Evolutionary conservation across 1,140 invertebrate species (phyloP).

Genomic region (Heliconius melpomene): DNA sequence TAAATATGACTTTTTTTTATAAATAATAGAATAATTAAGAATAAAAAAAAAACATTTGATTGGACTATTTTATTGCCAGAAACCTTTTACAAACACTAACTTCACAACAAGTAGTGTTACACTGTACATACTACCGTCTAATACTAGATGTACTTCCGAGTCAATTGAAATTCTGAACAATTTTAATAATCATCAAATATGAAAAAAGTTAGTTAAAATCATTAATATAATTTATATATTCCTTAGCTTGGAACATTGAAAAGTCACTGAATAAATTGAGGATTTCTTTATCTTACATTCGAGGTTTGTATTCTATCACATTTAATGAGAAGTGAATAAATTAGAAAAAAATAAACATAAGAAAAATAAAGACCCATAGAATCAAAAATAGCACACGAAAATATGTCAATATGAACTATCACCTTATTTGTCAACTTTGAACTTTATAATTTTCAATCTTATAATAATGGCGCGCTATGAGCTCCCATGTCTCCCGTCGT

Average conservation of each 20-base stretch:
- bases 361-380: constrained; percentile 73
- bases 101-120: constrained; percentile 66
- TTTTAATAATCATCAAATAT: constrained; percentile 46
- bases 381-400: constrained; percentile 72
- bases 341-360: constrained; percentile 69
- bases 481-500: background rate
- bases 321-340: constrained; percentile 68
- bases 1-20: too few relatives aligned
- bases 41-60: constrained; percentile 50
- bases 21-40: background rate
- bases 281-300: constrained; percentile 71
- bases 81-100: constrained; percentile 77
- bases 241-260: constrained; percentile 62
- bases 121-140: constrained; percentile 76
- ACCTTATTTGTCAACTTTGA: constrained; percentile 78
- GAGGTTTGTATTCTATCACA: constrained; percentile 75
- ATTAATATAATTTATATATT: constrained; percentile 55
- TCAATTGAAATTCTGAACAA: constrained; percentile 44
- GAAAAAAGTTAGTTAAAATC: constrained; percentile 70
- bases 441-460: constrained; percentile 75
- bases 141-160: constrained; percentile 68
- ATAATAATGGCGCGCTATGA: constrained; percentile 67
- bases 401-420: constrained; percentile 77
- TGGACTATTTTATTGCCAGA: constrained; percentile 81
- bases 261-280: constrained; percentile 59